Base-by-base conservation (phyloP, 2,797 vertebrate species). In the Rallus crepitans region DNA sequence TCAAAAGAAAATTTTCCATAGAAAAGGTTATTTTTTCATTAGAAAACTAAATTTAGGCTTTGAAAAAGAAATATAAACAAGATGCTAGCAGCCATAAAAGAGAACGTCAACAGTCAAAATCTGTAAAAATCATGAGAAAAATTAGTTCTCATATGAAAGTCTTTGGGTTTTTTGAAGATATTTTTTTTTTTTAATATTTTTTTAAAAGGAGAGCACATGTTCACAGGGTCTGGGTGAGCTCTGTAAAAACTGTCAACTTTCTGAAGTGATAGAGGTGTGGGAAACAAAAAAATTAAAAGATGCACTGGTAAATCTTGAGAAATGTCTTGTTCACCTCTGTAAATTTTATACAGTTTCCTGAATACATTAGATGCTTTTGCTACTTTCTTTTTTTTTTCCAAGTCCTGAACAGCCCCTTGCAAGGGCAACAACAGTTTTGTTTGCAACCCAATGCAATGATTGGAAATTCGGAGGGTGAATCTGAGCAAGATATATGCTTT, bases 191-290 rank as follows among this genome's bases (percentile, higher is more conserved):
- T 23, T 12, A 81, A 27, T 85, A 21, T 8, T 87, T 94, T 88
- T 78, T 88, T 76, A 69, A 84, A 93, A 94, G 35, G 19, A 87
- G 88, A 86, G 59, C 12, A 48, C 11, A 45, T 72, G 64, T 81
- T 94, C 80, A 60, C 68, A 85, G 59, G 14, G 14, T 61, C 83
- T 68, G 71, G 9, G 27, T 93, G 52, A 82, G 86, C 80, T 86
- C 87, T 94, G 57, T 86, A 52, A 89, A 91, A 95, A 91, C 42
- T 82, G 57, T 14, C 70, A 83, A 25, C 16, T 83, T 96, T 65
- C 42, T 86, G 63, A 81, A 81, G 50, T 37, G 45, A 77, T 48
- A 33, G 65, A 91, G 55, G 39, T 56, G 66, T 90, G 85, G 72
- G 69, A 93, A 94, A 79, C 14, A 7, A 87, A 87, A 63, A 10